A percentile compares a stretch with the other conserved stretches of the same genome.
Conservation (phyloP, 2,888 invertebrate genomes). For the Ochropleura leucogaster region DNA sequence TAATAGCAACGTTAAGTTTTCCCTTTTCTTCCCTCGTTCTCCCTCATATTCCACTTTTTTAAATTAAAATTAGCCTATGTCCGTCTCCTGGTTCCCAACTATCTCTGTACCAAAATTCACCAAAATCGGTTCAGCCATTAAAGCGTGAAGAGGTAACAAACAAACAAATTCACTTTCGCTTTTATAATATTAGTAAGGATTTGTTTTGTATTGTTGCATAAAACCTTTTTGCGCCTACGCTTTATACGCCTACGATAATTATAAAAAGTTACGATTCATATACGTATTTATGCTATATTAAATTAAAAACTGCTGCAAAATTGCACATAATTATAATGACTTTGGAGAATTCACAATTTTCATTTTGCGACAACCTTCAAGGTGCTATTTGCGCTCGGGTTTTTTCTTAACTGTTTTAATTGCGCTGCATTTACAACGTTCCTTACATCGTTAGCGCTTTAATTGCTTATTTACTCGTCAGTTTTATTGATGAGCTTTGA, state of each 20-base stretch:
- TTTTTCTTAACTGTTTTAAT: conserved; percentile 62
- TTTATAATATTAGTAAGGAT: too few species aligned
- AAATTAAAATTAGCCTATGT: too few species aligned
- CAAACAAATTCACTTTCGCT: too few species aligned
- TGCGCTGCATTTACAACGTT: conserved; percentile 60
- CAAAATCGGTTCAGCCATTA: too few species aligned
- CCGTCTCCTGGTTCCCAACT: too few species aligned
- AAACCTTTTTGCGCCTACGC: too few species aligned
- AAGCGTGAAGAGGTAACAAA: too few species aligned
- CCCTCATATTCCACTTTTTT: too few species aligned
- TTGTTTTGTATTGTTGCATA: too few species aligned
- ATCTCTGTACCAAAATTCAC: too few species aligned
- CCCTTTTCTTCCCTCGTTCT: too few species aligned
- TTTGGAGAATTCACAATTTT: conserved; percentile 40
- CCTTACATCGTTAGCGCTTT: conserved; percentile 66
- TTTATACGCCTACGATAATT: neutral
- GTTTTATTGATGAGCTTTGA: conserved; percentile 67
- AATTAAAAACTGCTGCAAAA: conserved; percentile 25
- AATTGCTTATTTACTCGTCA: conserved; percentile 69
- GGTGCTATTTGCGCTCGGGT: conserved; percentile 56
- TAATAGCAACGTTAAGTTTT: too few species aligned
- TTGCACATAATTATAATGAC: conserved; percentile 40
- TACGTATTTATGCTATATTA: conserved; percentile 2
- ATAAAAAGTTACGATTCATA: neutral
- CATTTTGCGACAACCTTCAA: conserved; percentile 50